Evolutionary conservation across 2,113 vertebrate species (phyloP).

Genomic region (Bambusicola thoracicus): DNA sequence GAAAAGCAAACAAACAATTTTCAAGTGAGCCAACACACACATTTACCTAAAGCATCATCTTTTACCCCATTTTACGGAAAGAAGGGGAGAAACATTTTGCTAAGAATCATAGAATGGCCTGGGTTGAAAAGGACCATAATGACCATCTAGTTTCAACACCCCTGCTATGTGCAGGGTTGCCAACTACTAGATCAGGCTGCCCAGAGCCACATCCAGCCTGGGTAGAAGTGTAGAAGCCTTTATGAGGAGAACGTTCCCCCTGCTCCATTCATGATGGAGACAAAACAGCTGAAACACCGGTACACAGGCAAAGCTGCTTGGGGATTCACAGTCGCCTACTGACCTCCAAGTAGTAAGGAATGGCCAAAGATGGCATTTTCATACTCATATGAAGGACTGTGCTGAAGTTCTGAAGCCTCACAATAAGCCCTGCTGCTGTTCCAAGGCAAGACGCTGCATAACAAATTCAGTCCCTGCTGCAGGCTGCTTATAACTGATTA

Average conservation of each 20-base stretch:
- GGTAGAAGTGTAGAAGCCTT: neutral
- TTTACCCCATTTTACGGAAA: fast-evolving
- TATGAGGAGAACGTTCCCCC: fast-evolving
- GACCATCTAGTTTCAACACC: too few species aligned
- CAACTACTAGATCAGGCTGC: too few species aligned
- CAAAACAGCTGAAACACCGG: fast-evolving
- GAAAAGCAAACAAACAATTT: neutral
- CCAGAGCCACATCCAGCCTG: too few species aligned
- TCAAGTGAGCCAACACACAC: neutral
- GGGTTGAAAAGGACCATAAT: too few species aligned
- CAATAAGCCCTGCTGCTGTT: neutral
- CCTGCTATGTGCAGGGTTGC: too few species aligned
- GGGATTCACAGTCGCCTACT: fast-evolving
- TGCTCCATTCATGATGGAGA: neutral
- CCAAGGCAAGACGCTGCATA: neutral
- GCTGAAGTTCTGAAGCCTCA: neutral
- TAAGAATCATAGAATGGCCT: neutral
- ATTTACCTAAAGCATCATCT: neutral
- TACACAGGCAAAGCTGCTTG: neutral
- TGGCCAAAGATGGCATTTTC: neutral
- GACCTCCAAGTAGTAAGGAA: neutral
- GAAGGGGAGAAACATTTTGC: neutral
- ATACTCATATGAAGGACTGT: neutral
- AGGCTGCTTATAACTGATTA: neutral
- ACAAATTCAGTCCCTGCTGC: neutral